These are phyloP conservation scores for Pantherophis alleghaniensis DNA, from an alignment of 2,797 vertebrate species.

Conservation along the genomic window DNA sequence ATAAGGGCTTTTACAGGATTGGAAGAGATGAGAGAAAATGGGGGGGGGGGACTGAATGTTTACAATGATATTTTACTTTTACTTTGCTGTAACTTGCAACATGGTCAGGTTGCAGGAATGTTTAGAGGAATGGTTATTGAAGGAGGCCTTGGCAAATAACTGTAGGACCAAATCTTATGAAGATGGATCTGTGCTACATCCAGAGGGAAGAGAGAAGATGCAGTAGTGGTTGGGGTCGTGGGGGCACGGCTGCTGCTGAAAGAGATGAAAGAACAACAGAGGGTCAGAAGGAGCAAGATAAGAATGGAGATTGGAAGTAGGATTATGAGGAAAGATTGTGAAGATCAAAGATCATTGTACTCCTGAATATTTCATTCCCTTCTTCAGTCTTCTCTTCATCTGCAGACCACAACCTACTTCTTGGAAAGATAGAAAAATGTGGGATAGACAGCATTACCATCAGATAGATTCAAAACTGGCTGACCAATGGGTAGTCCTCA, in stretches of 20 bases:
- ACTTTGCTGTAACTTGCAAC: not conserved
- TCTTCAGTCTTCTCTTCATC: not conserved
- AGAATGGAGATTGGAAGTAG: not conserved
- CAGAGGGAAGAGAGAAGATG: not conserved
- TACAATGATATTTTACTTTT: not conserved
- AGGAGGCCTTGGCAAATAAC: not conserved
- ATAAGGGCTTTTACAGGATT: not conserved
- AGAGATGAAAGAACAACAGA: not conserved
- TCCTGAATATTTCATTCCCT: not conserved
- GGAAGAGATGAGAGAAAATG: not conserved
- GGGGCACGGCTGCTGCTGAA: not conserved
- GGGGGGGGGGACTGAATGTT: not conserved
- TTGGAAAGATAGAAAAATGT: not conserved
- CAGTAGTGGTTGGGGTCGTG: not conserved
- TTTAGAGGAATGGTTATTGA: not conserved
- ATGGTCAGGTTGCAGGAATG: not conserved
- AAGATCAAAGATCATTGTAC: not conserved
- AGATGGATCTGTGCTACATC: not conserved
- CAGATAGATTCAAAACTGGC: not conserved
- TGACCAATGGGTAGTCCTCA: not conserved
- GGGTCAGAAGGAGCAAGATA: not conserved
- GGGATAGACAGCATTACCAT: not conserved
- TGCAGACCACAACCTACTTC: not conserved
- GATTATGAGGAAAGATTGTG: not conserved
- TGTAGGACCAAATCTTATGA: not conserved